phyloP scores from a whole-genome alignment of 2,888 invertebrate species.

The Adela reaumurella region DNA sequence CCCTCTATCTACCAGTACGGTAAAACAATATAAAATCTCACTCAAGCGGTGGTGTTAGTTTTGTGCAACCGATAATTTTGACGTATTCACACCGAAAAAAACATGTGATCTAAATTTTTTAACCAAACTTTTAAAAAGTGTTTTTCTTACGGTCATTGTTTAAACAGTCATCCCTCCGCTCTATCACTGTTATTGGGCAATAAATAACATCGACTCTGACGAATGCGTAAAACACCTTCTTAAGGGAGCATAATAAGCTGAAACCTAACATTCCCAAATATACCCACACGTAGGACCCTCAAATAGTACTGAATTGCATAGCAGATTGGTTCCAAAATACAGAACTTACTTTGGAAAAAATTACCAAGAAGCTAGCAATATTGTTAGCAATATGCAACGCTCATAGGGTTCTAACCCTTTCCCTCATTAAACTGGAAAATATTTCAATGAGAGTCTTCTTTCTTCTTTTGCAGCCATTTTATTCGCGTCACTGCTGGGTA shows the following conservation, averaged over 20 bases:
- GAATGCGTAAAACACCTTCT: constrained; percentile 4
- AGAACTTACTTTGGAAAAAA: constrained; percentile 4
- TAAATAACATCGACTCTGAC: constrained; percentile 4
- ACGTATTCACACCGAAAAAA: no score
- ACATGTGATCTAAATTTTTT: constrained; percentile 5
- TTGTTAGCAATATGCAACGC: constrained; percentile 3
- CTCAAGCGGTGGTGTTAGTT: no score
- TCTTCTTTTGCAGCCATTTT: no score
- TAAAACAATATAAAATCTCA: no score
- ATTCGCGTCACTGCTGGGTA: no score
- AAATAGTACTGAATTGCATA: constrained; percentile 2
- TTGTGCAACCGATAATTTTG: no score
- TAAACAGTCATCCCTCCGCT: constrained; percentile 12
- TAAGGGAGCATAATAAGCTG: constrained; percentile 6
- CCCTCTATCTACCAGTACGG: no score
- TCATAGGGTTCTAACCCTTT: constrained; percentile 3
- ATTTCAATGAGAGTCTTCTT: not conserved
- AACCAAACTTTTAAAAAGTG: constrained; percentile 9
- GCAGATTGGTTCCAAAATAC: constrained; percentile 2
- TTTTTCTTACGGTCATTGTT: constrained; percentile 9
- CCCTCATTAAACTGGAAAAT: constrained; percentile 2
- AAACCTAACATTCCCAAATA: constrained; percentile 6
- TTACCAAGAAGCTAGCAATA: constrained; percentile 7
- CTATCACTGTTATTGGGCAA: constrained; percentile 8
- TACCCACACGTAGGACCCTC: constrained; percentile 7